A percentile compares a stretch with the other conserved stretches of the same genome.
Conservation (phyloP, 2,113 vertebrate genomes). For the Lycocorax pyrrhopterus region DNA sequence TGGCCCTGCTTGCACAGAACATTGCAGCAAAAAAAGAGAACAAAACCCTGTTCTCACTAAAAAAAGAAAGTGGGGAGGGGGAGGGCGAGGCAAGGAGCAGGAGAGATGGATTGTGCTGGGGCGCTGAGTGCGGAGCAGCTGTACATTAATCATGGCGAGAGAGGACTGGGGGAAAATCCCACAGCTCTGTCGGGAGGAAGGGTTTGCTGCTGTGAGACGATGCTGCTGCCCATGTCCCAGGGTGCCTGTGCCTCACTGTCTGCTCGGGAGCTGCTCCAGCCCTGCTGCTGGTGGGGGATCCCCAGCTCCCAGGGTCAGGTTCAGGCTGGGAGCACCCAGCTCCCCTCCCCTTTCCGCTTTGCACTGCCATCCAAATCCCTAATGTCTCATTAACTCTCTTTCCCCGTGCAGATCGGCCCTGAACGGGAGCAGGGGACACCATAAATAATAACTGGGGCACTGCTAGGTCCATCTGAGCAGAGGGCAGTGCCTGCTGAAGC, state of each 20-base stretch:
- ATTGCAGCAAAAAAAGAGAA: neutral
- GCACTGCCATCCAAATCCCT: accelerated
- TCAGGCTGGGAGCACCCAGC: neutral
- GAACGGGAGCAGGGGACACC: neutral
- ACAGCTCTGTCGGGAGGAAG: neutral
- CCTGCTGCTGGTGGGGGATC: neutral
- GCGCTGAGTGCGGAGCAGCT: neutral
- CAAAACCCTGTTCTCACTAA: neutral
- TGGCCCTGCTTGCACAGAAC: neutral
- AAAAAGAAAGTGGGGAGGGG: neutral
- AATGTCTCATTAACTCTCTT: neutral
- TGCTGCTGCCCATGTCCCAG: neutral
- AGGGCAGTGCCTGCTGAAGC: neutral
- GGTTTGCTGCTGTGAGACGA: accelerated
- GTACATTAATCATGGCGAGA: neutral
- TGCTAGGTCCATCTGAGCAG: accelerated
- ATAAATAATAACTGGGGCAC: neutral
- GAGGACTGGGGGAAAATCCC: neutral
- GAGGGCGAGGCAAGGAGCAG: accelerated
- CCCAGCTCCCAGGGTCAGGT: neutral
- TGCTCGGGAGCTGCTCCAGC: neutral
- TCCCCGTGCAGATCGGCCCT: accelerated
- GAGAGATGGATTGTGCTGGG: neutral
- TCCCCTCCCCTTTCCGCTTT: neutral
- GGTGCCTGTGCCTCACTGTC: accelerated